These are phyloP conservation scores for Atta colombica DNA, from an alignment of 1,140 invertebrate genomes.

Conservation along the genomic window DNA sequence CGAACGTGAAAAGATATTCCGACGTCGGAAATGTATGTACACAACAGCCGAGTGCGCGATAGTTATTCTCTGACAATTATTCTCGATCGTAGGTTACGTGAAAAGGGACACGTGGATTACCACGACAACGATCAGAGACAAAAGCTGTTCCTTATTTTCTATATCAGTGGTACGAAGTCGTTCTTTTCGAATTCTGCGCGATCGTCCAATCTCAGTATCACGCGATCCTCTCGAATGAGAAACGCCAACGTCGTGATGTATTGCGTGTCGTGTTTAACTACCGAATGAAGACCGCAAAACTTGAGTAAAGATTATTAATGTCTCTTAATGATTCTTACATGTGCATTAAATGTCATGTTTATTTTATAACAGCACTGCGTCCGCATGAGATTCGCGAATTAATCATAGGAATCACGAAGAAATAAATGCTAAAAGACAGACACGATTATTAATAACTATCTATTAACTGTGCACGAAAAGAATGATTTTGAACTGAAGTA, in stretches of 20 bases:
- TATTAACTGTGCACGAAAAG: background rate
- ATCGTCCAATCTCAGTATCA: constrained; percentile 6
- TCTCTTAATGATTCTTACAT: constrained; percentile 15
- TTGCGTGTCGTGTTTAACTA: constrained; percentile 41
- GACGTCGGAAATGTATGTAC: constrained; percentile 46
- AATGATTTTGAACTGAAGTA: too few species aligned
- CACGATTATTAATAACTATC: background rate
- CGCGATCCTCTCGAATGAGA: constrained; percentile 40
- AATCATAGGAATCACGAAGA: background rate
- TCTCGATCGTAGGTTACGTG: constrained; percentile 46
- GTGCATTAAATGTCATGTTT: constrained; percentile 1
- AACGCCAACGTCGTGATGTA: constrained; percentile 8
- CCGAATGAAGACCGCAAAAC: constrained; percentile 30
- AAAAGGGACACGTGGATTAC: constrained; percentile 64
- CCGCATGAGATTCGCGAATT: background rate
- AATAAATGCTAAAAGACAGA: background rate
- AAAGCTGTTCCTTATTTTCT: constrained; percentile 38
- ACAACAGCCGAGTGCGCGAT: constrained; percentile 51
- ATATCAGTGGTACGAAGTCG: constrained; percentile 33
- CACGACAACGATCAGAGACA: constrained; percentile 45
- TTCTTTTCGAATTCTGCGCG: constrained; percentile 30
- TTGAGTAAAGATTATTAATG: constrained; percentile 27
- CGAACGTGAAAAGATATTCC: constrained; percentile 62
- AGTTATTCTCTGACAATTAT: constrained; percentile 60
- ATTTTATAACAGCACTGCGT: background rate